Base-by-base conservation (phyloP, 2,797 vertebrate genomes). In the Sylvilagus floridanus region DNA sequence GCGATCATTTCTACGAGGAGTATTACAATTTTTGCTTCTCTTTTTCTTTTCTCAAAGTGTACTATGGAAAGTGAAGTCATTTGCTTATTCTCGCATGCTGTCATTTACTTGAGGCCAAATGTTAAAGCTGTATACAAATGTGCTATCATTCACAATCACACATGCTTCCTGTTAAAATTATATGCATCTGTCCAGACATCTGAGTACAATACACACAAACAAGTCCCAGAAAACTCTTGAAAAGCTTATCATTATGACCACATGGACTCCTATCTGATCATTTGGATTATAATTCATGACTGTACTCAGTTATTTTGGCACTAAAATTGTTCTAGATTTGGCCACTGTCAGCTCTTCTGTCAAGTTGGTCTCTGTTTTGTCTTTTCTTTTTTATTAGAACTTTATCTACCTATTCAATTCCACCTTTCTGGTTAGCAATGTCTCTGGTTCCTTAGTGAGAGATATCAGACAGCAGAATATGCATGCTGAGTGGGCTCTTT, bases 91-190 rank as follows among this genome's bases (percentile, higher is more conserved):
- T 65, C 35, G 69, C 8, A 19, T 32, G 57, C 0, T 5, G 7
- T 50, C 19, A 21, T 72, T 89, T 84, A 75, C 90, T 92, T 37
- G 89, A 88, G 21, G 32, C 47, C 93, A 88, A 93, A 95, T 85
- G 66, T 88, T 91, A 91, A 89, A 60, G 54, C 50, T 92, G 88
- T 37, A 50, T 57, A 90, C 57, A 94, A 71, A 83, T 79, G 63
- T 94, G 72, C 52, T 75, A 12, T 68, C 83, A 91, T 60, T 90
- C 50, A 73, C 22, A 50, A 68, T 88, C n/a, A 66, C 65, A 73
- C 62, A 72, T 77, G 81, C 86, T 86, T 87, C 42, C 54, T 75
- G 4, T 84, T 78, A 91, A 92, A 86, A 82, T 35, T 95, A 7
- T 47, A 47, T 47, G 42, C 42, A 47, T 47, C 30, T 35, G 93